Conservation (phyloP, 53 echinoderm and acorn worm species). For the Stichopus horrens region DNA sequence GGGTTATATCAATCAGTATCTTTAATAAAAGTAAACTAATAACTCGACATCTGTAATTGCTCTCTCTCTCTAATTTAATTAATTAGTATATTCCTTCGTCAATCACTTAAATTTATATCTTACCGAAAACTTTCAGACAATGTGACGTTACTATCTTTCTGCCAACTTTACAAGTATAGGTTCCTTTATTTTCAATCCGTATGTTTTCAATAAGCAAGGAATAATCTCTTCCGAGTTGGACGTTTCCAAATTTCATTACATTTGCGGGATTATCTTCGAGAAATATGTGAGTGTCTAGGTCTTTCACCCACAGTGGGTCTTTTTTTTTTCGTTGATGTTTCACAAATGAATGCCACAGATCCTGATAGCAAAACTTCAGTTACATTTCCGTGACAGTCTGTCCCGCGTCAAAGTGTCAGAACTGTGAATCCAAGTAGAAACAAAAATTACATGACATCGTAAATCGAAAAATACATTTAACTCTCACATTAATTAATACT, state of each 20-base stretch:
- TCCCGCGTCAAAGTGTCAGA: not conserved
- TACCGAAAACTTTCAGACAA: not conserved
- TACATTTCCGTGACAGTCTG: not conserved
- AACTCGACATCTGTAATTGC: no score
- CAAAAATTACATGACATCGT: no score
- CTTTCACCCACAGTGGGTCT: not conserved
- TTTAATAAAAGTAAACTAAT: no score
- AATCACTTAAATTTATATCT: not conserved
- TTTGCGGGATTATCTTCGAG: not conserved
- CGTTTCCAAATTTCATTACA: not conserved
- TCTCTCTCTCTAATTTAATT: no score
- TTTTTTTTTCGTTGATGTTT: not conserved
- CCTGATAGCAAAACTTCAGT: not conserved
- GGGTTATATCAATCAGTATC: no score
- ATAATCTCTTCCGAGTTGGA: not conserved
- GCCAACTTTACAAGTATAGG: not conserved
- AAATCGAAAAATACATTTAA: no score
- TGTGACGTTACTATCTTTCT: not conserved
- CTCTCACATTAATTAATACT: no score
- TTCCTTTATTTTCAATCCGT: not conserved
- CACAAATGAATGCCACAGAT: not conserved
- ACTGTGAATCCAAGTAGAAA: not conserved
- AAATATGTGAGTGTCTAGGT: not conserved
- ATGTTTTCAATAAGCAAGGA: not conserved
- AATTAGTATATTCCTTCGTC: no score